These are phyloP conservation scores for Diadophis punctatus DNA, from an alignment of 2,113 vertebrate genomes.

Conservation along the genomic window DNA sequence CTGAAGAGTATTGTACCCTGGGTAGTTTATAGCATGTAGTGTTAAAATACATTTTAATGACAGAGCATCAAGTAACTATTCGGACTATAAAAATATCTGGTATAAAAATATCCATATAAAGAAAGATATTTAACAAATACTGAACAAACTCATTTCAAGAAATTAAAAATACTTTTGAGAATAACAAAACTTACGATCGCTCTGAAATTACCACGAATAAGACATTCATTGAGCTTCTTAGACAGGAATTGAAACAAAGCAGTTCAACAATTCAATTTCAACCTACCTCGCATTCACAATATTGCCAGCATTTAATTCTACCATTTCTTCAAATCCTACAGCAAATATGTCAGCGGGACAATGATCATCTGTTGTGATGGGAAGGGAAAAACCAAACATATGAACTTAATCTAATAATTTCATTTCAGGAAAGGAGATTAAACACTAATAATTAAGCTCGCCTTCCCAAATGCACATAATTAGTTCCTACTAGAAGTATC, in stretches of 20 bases:
- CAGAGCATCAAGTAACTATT: background rate
- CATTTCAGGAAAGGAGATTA: constrained; percentile 29
- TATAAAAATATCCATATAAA: background rate
- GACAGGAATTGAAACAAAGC: background rate
- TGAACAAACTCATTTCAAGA: background rate
- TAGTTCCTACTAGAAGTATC: background rate
- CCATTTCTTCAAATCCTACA: constrained; percentile 82
- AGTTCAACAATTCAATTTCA: background rate
- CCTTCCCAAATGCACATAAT: background rate
- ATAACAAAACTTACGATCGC: background rate
- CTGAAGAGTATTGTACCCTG: background rate
- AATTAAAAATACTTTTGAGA: background rate
- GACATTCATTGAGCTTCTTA: background rate
- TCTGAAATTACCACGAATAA: background rate
- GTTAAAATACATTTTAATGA: background rate
- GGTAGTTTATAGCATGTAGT: background rate
- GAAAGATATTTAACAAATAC: background rate
- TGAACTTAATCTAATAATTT: constrained; percentile 25
- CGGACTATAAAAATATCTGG: background rate
- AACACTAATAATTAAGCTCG: background rate
- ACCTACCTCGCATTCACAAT: constrained; percentile 78
- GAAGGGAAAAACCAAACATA: constrained; percentile 22
- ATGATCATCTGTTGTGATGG: constrained; percentile 59
- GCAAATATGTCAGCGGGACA: constrained; percentile 76
- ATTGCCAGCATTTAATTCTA: constrained; percentile 78